Conservation (phyloP, 2,113 vertebrate genomes). For the Anseranas semipalmata region DNA sequence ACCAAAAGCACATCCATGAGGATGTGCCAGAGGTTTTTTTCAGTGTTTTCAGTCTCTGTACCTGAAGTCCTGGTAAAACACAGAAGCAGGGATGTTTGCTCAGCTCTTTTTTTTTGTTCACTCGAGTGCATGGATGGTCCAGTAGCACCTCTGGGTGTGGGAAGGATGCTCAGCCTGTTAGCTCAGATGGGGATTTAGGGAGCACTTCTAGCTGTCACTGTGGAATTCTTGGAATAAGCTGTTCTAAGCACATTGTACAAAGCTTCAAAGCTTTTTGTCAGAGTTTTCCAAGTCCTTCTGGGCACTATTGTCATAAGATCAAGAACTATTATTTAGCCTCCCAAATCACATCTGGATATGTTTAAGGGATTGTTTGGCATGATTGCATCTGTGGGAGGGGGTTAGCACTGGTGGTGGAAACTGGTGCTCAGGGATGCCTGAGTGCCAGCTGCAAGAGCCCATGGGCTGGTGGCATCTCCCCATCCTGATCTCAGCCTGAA, state of each 20-base stretch:
- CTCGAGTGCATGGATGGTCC: too few relatives aligned
- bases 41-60: not conserved
- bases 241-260: not conserved
- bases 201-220: not conserved
- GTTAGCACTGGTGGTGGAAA: not conserved
- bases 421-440: not conserved
- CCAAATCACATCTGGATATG: constrained; percentile 15
- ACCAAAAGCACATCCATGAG: not conserved
- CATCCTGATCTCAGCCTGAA: not conserved
- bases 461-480: not conserved
- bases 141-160: not conserved
- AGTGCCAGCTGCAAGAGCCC: not conserved
- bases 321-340: not conserved
- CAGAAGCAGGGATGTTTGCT: not conserved
- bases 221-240: not conserved
- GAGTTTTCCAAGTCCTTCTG: constrained; percentile 21
- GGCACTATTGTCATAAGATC: constrained; percentile 16
- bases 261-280: not conserved
- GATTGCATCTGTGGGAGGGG: not conserved
- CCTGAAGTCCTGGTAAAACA: not conserved
- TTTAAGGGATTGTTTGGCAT: not conserved
- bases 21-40: too few relatives aligned
- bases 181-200: not conserved
- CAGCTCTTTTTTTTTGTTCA: not conserved
- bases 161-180: not conserved